Conservation (phyloP, 2,797 vertebrate species). For the Lindbergichthys nudifrons region DNA sequence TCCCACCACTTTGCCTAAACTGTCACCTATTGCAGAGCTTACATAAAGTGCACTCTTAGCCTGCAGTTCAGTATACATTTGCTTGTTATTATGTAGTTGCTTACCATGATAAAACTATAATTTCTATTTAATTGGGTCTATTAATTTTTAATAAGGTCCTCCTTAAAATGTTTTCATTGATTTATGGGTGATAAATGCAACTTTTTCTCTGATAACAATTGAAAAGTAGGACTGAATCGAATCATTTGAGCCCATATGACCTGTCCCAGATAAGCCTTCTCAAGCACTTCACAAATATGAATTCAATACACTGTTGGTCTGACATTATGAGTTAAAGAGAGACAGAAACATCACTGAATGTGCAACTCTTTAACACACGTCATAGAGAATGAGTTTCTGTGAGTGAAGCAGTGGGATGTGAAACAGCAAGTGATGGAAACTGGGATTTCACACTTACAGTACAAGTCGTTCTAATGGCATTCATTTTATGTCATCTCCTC, state of each 20-base stretch:
- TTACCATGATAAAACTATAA: constrained; percentile 54
- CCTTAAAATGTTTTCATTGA: constrained; percentile 28
- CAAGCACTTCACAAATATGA: constrained; percentile 26
- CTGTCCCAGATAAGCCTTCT: constrained; percentile 23
- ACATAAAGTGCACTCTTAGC: constrained; percentile 46
- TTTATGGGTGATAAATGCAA: constrained; percentile 28
- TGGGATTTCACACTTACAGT: constrained; percentile 31
- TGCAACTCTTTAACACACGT: constrained; percentile 8
- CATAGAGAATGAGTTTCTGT: constrained; percentile 24
- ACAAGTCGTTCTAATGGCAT: constrained; percentile 32
- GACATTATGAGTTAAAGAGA: constrained; percentile 20
- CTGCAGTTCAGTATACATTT: constrained; percentile 42
- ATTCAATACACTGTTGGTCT: constrained; percentile 7
- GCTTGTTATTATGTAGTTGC: constrained; percentile 31
- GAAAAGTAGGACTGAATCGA: constrained; percentile 34
- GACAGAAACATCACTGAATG: constrained; percentile 12
- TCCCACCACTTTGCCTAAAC: constrained; percentile 53
- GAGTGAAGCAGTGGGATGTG: constrained; percentile 29
- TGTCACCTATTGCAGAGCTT: constrained; percentile 48
- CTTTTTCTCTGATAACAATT: constrained; percentile 34
- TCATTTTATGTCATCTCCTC: constrained; percentile 29
- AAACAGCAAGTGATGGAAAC: constrained; percentile 40
- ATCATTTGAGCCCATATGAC: constrained; percentile 25
- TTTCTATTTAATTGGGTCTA: constrained; percentile 42
- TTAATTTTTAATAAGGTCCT: constrained; percentile 30